Evolutionary conservation across 2,113 vertebrate genomes (phyloP), one percentile per base, ranked within the genome.

Genomic region (Bagarius yarrelli): DNA sequence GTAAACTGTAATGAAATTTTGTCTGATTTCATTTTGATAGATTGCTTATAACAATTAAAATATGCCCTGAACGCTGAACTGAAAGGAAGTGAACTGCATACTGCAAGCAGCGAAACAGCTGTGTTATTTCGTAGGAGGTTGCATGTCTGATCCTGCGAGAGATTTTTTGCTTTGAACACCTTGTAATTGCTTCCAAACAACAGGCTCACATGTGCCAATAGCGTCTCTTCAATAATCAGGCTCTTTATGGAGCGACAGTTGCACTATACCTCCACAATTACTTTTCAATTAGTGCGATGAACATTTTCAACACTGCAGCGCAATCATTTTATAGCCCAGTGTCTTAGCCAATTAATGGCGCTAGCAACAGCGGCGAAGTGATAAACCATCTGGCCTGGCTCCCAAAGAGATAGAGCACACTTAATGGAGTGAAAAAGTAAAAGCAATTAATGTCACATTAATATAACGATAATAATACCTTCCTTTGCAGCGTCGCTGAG

Each of bases 361-460:
- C 91, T 89, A 92, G 89, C 90, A 92, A 93, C 91, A 93, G 91
- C 90, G 88, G 85, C 83, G 89, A 89, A 91, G 92, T 90, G 92
- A 94, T 94, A 94, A 94, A 94, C 91, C 93, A 93, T 94, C 93
- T 94, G 93, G 91, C 91, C 88, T 74, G 86, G 86, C 89, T 94
- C 93, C 93, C 93, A 87, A 89, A 91, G 92, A 93, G 93, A 94
- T 92, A 91, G 92, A 92, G 91, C 90, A 91, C 91, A 93, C 90
- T 94, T 93, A 94, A 94, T 94, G 93, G 92, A 94, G 92, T 93
- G 93, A 94, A 94, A 94, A 94, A 94, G 91, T 94, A 93, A 93
- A 94, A 93, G 93, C 92, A 94, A 94, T 94, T 94, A 94, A 94
- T 94, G 93, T 94, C 92, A 93, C 93, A 94, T 94, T 94, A 94